Evolutionary conservation across 1,140 invertebrate species (phyloP).

Genomic region (Mizuhopecten yessoensis): DNA sequence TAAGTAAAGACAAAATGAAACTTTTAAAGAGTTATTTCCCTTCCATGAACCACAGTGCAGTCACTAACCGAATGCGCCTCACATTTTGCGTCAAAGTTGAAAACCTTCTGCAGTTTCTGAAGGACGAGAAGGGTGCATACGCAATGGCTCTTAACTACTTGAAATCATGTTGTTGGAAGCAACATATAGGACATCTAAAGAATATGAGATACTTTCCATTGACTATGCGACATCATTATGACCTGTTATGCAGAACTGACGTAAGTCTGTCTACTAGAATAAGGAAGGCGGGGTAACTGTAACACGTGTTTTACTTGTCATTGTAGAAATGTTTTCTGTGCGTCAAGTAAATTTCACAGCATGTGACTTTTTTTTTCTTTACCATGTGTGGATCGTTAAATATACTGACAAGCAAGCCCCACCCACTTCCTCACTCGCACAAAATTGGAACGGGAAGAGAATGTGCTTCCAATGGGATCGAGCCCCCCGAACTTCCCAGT

Average conservation of each 20-base stretch:
- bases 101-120: not conserved
- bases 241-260: slow-evolving; percentile 17
- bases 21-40: too few species aligned
- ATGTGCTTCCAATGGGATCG: too few species aligned
- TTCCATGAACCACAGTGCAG: too few species aligned
- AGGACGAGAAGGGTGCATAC: slow-evolving; percentile 16
- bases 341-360: too few species aligned
- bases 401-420: not conserved
- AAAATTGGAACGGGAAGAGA: too few species aligned
- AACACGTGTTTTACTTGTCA: not conserved
- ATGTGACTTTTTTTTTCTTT: not conserved
- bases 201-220: slow-evolving; percentile 28
- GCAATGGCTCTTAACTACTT: not conserved
- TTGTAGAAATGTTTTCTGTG: too few species aligned
- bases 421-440: too few species aligned
- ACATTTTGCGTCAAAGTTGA: slow-evolving; percentile 24
- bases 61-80: not conserved
- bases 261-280: not conserved
- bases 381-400: not conserved
- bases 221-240: not conserved
- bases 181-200: not conserved
- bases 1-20: too few species aligned
- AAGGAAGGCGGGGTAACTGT: not conserved
- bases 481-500: too few species aligned
- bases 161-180: not conserved